Evolutionary conservation across 1,140 invertebrate genomes (phyloP), one percentile per base, ranked within the genome.

Genomic region (Tachypleus tridentatus): DNA sequence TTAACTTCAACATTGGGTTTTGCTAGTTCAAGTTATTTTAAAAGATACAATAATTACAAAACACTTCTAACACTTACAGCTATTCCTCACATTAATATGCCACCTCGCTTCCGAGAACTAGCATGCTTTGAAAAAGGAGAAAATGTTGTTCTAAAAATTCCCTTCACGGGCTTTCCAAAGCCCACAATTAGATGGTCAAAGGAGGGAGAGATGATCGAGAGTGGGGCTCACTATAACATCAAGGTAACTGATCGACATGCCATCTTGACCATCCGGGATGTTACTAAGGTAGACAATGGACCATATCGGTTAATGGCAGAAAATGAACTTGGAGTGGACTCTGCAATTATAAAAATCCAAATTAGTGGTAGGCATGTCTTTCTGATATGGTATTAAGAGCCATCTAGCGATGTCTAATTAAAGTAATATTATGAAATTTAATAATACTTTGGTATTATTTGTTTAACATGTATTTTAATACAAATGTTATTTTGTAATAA

Each of bases 111-210:
- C n/a, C 83, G 93, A 63, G 94, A 95, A 72, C 89, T 91, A 0
- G 93, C 93, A 3, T 97, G 90, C 83, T 98, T 97, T 78, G 96
- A 99, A 77, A 98, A 98, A 77, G 95, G 94, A 60, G 93, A 96
- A 76, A 97, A 95, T 73, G 88, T 98, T 5, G 84, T 93, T 1
- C 86, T 99, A 64, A 98, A n/a, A 79, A 93, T 99, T 73, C 96
- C 97, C 56, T 99, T 98, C 82, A 98, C 94, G 74, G 97, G 95
- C 3, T 92, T 91, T 77, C 97, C 97, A 0, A 91, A 91, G 75
- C 95, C 96, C 9, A 90, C 87, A 72, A 89, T 97, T 65, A 88
- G 86, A 11, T 99, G 97, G 97, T 84, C 89, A 10, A 82, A 89
- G 65, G 95, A 98, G 71, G 91, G 91, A 51, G 93, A 98, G 77